A percentile compares a stretch with the other conserved stretches of the same genome.
phyloP scores from a whole-genome alignment of 2,113 vertebrate species.

The Ceyx cyanopectus region DNA sequence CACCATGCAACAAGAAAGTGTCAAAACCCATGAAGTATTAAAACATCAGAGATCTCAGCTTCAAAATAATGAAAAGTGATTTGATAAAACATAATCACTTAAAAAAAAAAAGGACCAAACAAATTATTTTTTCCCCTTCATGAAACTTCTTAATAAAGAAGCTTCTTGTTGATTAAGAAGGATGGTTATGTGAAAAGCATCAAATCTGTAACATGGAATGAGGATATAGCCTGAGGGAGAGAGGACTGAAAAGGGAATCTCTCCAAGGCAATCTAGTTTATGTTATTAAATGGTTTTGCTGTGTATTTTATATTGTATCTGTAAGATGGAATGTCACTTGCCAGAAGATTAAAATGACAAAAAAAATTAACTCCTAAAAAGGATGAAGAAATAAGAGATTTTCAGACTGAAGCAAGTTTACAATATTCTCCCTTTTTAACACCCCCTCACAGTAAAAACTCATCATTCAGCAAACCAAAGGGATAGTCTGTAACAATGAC shows the following conservation, averaged over 20 bases:
- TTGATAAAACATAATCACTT: background rate
- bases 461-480: background rate
- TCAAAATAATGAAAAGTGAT: background rate
- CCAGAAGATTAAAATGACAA: constrained; percentile 16
- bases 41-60: background rate
- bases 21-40: background rate
- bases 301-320: background rate
- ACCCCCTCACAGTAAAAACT: background rate
- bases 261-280: background rate
- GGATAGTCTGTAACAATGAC: background rate
- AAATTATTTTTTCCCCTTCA: background rate
- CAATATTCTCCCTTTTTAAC: background rate
- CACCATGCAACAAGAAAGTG: constrained; percentile 8
- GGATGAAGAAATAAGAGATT: background rate
- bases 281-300: background rate
- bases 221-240: background rate
- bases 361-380: background rate
- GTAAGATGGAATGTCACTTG: background rate
- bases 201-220: background rate
- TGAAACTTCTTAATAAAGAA: background rate
- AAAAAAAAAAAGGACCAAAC: background rate
- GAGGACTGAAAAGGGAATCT: background rate
- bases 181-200: background rate
- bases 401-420: background rate
- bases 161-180: background rate